These are phyloP conservation scores for Haemorhous mexicanus DNA, from an alignment of 2,113 vertebrate species.

Conservation along the genomic window DNA sequence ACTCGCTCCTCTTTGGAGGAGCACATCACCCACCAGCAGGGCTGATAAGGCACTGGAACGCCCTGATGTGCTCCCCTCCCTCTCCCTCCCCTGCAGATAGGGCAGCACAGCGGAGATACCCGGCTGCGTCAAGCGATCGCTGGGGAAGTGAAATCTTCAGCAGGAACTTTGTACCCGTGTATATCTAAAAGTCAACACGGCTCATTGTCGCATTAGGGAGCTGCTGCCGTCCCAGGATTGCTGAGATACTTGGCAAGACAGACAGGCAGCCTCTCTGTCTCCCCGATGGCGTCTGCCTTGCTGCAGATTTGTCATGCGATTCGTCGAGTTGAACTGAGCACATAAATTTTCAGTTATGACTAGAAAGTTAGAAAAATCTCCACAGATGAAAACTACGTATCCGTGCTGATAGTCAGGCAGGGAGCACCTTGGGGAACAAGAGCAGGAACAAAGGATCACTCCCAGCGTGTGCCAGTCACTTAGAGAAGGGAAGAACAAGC, in stretches of 20 bases:
- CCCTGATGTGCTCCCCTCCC: neutral
- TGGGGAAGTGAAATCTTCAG: neutral
- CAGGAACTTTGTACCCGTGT: neutral
- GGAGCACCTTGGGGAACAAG: neutral
- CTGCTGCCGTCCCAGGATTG: conserved; percentile 7
- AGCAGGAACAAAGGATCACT: neutral
- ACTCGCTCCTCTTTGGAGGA: neutral
- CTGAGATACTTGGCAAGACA: conserved; percentile 58
- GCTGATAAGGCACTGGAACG: neutral
- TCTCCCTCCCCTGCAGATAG: neutral
- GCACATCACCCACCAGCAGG: neutral
- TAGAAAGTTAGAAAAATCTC: conserved; percentile 40
- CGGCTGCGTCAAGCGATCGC: neutral
- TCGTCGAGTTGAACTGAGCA: conserved; percentile 12
- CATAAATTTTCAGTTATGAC: conserved; percentile 55
- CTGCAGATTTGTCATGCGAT: conserved; percentile 40
- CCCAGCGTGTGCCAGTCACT: neutral
- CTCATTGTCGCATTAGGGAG: conserved; percentile 15
- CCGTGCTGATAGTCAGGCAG: neutral
- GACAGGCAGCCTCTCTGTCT: conserved; percentile 38
- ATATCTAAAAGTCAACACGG: conserved; percentile 29
- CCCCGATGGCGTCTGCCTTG: conserved; percentile 40
- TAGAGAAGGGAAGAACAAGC: neutral
- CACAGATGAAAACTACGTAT: neutral
- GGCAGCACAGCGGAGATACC: neutral